These are phyloP conservation scores for Meteorus sp. DNA, from an alignment of 1,140 invertebrate species.

Conservation along the genomic window DNA sequence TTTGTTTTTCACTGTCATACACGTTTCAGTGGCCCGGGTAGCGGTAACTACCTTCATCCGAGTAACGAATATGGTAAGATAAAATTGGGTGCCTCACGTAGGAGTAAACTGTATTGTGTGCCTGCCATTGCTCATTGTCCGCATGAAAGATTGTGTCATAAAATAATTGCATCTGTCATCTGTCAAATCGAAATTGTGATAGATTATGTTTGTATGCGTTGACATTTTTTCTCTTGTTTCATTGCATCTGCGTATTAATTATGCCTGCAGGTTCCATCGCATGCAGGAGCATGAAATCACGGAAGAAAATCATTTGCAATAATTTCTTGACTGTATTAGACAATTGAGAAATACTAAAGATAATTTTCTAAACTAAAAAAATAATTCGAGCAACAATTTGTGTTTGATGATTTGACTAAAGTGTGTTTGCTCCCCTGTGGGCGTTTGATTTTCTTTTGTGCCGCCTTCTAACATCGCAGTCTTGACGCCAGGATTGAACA, in stretches of 20 bases:
- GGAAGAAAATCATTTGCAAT: no score
- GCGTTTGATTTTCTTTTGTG: slow-evolving; percentile 13
- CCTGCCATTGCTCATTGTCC: slow-evolving; percentile 20
- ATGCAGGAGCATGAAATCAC: background rate
- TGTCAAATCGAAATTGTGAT: background rate
- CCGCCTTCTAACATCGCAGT: slow-evolving; percentile 44
- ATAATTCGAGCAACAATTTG: background rate
- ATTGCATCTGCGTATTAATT: background rate
- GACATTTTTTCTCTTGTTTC: background rate
- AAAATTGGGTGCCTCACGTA: slow-evolving; percentile 37
- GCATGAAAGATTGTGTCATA: background rate
- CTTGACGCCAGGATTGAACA: slow-evolving; percentile 61
- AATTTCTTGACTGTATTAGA: no score
- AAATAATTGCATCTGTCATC: no score
- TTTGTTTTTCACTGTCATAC: slow-evolving; percentile 56
- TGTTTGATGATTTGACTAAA: slow-evolving; percentile 1
- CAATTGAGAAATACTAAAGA: background rate
- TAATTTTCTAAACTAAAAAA: background rate
- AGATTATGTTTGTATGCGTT: no score
- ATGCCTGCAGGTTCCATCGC: background rate
- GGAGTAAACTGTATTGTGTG: slow-evolving; percentile 13
- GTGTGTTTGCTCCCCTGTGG: slow-evolving; percentile 12
- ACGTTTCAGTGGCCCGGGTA: slow-evolving; percentile 61
- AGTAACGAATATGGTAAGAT: slow-evolving; percentile 60
- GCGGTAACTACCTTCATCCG: slow-evolving; percentile 61